These are phyloP conservation scores for Poliocrania exsul DNA, from an alignment of 2,797 vertebrate genomes.

Conservation along the genomic window DNA sequence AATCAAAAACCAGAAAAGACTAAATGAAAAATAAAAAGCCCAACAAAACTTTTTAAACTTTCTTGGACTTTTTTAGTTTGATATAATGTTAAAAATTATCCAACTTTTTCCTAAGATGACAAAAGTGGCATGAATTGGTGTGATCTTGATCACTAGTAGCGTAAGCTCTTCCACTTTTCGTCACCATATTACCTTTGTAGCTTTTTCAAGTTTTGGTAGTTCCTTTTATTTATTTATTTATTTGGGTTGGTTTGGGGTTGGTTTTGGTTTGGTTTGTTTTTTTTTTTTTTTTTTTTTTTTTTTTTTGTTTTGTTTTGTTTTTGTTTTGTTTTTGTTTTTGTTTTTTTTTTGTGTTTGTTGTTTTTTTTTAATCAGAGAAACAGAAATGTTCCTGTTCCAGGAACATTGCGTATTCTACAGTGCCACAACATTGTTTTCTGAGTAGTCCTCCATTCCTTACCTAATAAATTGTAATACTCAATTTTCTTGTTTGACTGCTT, in stretches of 20 bases:
- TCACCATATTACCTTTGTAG: neutral
- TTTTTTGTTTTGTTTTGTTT: too few relatives aligned
- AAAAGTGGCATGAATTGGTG: neutral
- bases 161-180: neutral
- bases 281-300: neutral
- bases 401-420: constrained; percentile 17
- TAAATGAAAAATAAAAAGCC: rapidly evolving
- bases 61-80: neutral
- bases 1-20: too few relatives aligned
- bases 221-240: rapidly evolving
- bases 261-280: neutral
- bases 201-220: neutral
- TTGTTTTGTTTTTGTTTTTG: neutral
- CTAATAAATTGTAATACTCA: constrained; percentile 54
- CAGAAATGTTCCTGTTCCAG: neutral
- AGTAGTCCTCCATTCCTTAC: constrained; percentile 14
- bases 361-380: neutral
- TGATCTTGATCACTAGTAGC: neutral
- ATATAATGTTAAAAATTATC: neutral
- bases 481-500: constrained; percentile 57
- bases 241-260: too few relatives aligned
- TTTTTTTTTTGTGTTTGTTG: neutral
- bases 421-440: neutral
- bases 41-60: neutral
- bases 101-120: neutral